Percentiles rank a stretch among this genome's conserved stretches.
These are phyloP conservation scores for Oreochromis spilurus DNA, from an alignment of 2,113 vertebrate genomes.

Conservation along the genomic window DNA sequence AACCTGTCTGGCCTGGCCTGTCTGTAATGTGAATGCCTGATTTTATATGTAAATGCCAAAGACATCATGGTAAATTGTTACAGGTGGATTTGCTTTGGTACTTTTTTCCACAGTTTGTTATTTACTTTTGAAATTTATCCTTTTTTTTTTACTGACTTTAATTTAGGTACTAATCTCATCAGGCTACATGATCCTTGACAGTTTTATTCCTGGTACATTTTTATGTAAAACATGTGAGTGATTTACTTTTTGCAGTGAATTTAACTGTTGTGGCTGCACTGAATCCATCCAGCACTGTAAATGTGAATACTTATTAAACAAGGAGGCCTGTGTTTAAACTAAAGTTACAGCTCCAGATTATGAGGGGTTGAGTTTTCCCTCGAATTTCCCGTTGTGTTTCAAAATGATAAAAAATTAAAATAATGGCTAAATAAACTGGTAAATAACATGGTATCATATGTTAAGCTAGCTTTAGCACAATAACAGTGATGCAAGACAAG, in stretches of 20 bases:
- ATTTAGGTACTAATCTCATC: neutral
- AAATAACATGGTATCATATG: neutral
- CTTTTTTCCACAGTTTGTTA: neutral
- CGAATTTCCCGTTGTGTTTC: neutral
- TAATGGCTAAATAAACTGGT: accelerated
- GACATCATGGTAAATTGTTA: neutral
- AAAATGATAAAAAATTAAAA: neutral
- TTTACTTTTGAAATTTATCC: neutral
- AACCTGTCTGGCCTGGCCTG: neutral
- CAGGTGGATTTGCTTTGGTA: neutral
- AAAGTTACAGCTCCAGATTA: neutral
- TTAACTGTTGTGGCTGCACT: neutral
- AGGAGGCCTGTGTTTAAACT: neutral
- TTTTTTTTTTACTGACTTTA: neutral
- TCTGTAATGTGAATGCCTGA: neutral
- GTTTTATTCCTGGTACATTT: neutral
- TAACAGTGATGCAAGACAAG: neutral
- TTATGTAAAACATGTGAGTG: neutral
- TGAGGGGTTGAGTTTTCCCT: neutral
- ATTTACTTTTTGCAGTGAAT: neutral
- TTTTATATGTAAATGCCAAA: neutral
- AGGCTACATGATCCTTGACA: neutral
- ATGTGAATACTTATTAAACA: neutral
- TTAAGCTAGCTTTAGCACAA: neutral
- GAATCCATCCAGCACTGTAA: neutral